These are phyloP conservation scores for Eospalax fontanierii DNA, from an alignment of 2,797 vertebrate genomes.

Conservation along the genomic window DNA sequence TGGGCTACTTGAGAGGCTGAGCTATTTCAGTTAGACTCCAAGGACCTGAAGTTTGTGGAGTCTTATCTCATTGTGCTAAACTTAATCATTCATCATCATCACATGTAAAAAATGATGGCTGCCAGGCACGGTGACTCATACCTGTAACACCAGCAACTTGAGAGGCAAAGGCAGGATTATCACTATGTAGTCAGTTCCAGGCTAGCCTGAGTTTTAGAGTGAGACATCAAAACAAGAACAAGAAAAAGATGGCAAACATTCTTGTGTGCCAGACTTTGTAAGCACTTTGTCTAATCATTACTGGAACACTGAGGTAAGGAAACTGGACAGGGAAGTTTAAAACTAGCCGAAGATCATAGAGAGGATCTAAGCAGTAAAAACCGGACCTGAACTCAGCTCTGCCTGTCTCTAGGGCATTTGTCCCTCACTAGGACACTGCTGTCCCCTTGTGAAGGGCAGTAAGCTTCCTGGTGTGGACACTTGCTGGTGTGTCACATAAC, in stretches of 20 bases:
- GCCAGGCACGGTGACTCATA: background rate
- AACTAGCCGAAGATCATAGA: background rate
- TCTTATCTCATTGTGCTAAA: conserved; percentile 15
- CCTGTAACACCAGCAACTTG: background rate
- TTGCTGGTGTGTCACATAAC: background rate
- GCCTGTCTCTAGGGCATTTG: background rate
- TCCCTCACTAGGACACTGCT: background rate
- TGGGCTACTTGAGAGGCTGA: rapidly evolving
- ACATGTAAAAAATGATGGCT: background rate
- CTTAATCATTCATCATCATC: conserved; percentile 12
- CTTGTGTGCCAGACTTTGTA: background rate
- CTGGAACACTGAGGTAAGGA: background rate
- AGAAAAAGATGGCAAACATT: background rate
- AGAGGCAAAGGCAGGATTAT: background rate
- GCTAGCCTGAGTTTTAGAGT: background rate
- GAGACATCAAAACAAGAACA: background rate
- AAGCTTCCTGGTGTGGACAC: rapidly evolving
- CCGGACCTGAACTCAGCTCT: background rate
- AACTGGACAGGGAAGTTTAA: conserved; percentile 13
- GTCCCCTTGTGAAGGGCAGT: background rate
- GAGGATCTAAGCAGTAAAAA: background rate
- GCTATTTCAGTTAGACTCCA: background rate
- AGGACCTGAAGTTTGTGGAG: background rate
- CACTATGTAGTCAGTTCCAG: background rate
- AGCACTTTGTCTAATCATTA: background rate